Evolutionary conservation across 1,140 invertebrate genomes (phyloP).

Genomic region (Chrysopa pallens): DNA sequence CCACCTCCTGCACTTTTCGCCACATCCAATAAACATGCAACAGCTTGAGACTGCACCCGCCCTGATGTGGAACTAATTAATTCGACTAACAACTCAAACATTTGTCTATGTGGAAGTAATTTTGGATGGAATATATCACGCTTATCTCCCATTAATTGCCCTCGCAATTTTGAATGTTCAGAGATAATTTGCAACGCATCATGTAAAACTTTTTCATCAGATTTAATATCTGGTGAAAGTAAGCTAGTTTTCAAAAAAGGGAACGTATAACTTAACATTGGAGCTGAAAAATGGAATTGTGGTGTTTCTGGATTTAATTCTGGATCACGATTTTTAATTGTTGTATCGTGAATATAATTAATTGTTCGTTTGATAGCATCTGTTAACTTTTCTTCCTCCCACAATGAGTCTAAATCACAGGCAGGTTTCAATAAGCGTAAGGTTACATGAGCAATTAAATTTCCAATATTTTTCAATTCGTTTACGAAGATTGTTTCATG

Average conservation of each 20-base stretch:
- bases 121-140: constrained; percentile 47
- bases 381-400: constrained; percentile 54
- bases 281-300: constrained; percentile 34
- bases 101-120: constrained; percentile 59
- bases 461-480: constrained; percentile 27
- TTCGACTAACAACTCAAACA: constrained; percentile 63
- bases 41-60: constrained; percentile 55
- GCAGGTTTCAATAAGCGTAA: constrained; percentile 52
- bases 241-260: constrained; percentile 56
- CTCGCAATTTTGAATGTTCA: constrained; percentile 47
- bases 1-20: constrained; percentile 47
- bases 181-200: constrained; percentile 50
- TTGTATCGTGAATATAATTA: constrained; percentile 30
- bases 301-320: constrained; percentile 7
- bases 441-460: constrained; percentile 44
- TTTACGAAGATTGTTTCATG: constrained; percentile 29
- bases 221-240: constrained; percentile 22
- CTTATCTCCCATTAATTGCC: constrained; percentile 18
- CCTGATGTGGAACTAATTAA: constrained; percentile 51
- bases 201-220: constrained; percentile 37
- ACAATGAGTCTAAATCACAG: constrained; percentile 56
- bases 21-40: constrained; percentile 57
- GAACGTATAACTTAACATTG: constrained; percentile 70
- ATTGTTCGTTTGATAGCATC: constrained; percentile 40
- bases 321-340: constrained; percentile 20